Evolutionary conservation across 2,113 vertebrate genomes (phyloP), one percentile per base, ranked within the genome.

Genomic region (Pandion haliaetus): DNA sequence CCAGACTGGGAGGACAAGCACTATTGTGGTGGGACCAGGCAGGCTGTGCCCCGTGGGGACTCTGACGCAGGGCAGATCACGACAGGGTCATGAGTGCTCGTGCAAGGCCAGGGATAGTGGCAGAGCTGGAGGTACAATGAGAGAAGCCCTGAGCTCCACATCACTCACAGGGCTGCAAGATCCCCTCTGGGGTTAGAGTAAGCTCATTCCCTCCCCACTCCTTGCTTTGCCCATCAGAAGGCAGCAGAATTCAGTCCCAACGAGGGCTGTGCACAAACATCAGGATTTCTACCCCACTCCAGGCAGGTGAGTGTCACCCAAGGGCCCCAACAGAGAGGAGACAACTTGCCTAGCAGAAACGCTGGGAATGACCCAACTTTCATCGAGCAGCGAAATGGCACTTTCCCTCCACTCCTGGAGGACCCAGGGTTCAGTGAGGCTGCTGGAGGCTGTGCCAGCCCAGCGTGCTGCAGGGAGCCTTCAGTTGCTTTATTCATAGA

Each of bases 31-130:
- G 76, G 57, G 18, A 45, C 8, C 49, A 57, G 47, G 38, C 28
- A 82, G 59, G 80, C 17, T 66, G 10, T 40, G 24, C 34, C 31
- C 21, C 1, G 0, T 5, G 32, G 76, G 25, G 44, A 61, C 2
- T 4, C 34, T 0, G 0, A 76, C 57, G 57, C 1, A 13, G 16
- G 15, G 44, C 49, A 36, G 69, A 3, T 23, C 2, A 2, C 8
- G 2, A 14, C 10, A 65, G 38, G 15, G 73, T 18, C 3, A 14
- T 52, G 21, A 57, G 59, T 8, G 31, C 20, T 38, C 21, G 34
- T 57, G 69, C 69, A 57, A 62, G 45, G 59, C 55, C 57, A 67
- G 47, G 38, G 29, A 5, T 0, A 9, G 40, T 5, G 65, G 55
- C 59, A 93, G 77, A 61, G 72, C 63, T 66, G 54, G 38, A 55